phyloP scores from a whole-genome alignment of 2,113 vertebrate species.

The Sebastes schlegelii region DNA sequence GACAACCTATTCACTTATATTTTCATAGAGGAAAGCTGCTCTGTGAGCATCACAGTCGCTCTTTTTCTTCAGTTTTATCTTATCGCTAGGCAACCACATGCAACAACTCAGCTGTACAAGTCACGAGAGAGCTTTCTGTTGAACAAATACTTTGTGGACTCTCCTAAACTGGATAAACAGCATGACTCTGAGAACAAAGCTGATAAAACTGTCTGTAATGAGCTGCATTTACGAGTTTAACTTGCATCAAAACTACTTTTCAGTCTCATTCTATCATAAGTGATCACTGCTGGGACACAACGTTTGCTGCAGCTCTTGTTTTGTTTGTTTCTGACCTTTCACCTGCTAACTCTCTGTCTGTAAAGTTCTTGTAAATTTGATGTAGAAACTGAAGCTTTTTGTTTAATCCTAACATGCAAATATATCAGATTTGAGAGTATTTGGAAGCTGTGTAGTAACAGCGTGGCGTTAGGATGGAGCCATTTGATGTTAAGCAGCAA shows the following conservation, averaged over 20 bases:
- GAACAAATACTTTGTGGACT: constrained; percentile 6
- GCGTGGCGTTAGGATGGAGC: background rate
- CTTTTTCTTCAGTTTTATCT: constrained; percentile 41
- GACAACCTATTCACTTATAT: constrained; percentile 57
- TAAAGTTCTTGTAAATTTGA: background rate
- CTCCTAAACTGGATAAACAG: constrained; percentile 39
- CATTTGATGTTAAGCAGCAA: background rate
- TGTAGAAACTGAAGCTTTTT: background rate
- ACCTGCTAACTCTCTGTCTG: background rate
- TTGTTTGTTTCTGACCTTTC: background rate
- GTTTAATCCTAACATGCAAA: background rate
- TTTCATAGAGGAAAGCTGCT: constrained; percentile 26
- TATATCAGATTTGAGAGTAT: background rate
- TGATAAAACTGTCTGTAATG: constrained; percentile 5
- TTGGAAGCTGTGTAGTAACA: background rate
- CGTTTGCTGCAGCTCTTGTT: background rate
- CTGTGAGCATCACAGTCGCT: constrained; percentile 18
- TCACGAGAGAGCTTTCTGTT: constrained; percentile 8
- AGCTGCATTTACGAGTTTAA: constrained; percentile 22
- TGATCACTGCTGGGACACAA: background rate
- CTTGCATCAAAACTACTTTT: background rate
- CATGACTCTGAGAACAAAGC: constrained; percentile 16
- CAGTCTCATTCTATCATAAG: background rate
- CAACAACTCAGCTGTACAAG: constrained; percentile 24
- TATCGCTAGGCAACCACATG: constrained; percentile 52